Evolutionary conservation across 1,140 invertebrate genomes (phyloP).

Genomic region (Aphidius gifuensis): DNA sequence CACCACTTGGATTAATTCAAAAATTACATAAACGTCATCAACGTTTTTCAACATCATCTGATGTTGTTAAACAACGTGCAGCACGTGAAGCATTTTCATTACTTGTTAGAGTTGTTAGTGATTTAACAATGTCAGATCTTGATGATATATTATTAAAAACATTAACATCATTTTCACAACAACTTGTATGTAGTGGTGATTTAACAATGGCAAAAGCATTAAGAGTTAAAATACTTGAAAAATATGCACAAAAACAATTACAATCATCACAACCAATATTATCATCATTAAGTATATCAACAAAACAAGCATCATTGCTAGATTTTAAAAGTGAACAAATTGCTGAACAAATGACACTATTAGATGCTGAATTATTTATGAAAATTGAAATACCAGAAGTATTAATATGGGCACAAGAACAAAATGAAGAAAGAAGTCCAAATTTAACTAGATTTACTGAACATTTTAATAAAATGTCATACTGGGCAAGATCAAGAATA

Average conservation of each 20-base stretch:
- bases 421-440: slow-evolving; percentile 93
- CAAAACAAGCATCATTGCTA: slow-evolving; percentile 71
- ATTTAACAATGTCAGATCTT: slow-evolving; percentile 86
- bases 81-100: slow-evolving; percentile 85
- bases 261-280: slow-evolving; percentile 53
- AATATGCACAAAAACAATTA: slow-evolving; percentile 69
- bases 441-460: slow-evolving; percentile 97
- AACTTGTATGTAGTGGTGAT: slow-evolving; percentile 81
- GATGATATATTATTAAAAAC: slow-evolving; percentile 71
- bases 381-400: slow-evolving; percentile 97
- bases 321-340: slow-evolving; percentile 91
- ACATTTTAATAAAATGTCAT: slow-evolving; percentile 99
- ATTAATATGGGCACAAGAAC: slow-evolving; percentile 93
- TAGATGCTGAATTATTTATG: slow-evolving; percentile 94
- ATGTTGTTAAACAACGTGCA: slow-evolving; percentile 71
- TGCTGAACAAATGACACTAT: slow-evolving; percentile 96
- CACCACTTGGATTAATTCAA: slow-evolving; percentile 81
- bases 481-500: slow-evolving; percentile 71
- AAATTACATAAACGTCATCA: slow-evolving; percentile 85
- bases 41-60: slow-evolving; percentile 74
- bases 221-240: slow-evolving; percentile 86
- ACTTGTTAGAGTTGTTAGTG: slow-evolving; percentile 87
- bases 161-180: slow-evolving; percentile 88
- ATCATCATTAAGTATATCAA: slow-evolving; percentile 52
- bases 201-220: slow-evolving; percentile 85